Evolutionary conservation across 1,140 invertebrate species (phyloP).

Genomic region (Leguminivora glycinivorella): DNA sequence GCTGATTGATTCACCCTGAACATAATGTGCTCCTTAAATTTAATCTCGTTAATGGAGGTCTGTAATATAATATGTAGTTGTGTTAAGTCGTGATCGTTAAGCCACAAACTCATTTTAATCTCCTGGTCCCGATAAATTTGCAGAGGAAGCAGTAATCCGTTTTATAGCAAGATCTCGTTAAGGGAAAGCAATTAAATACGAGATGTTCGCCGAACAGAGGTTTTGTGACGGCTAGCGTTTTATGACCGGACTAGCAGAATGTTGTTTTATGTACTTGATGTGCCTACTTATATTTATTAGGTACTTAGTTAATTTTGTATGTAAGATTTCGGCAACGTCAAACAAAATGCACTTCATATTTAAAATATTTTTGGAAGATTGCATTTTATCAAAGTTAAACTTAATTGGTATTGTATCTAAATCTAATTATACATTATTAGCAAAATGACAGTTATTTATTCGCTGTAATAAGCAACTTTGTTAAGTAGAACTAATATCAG

Average conservation of each 20-base stretch:
- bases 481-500: neutral
- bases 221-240: conserved; percentile 27
- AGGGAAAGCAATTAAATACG: conserved; percentile 43
- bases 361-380: no score
- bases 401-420: no score
- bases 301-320: neutral
- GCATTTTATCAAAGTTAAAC: no score
- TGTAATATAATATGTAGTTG: neutral
- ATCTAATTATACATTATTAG: no score
- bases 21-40: conserved; percentile 5
- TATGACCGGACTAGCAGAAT: conserved; percentile 4
- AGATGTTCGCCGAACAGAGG: conserved; percentile 46
- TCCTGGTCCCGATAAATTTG: conserved; percentile 38
- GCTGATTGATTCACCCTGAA: conserved; percentile 14
- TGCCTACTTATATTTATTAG: neutral
- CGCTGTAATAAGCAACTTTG: no score
- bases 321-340: neutral
- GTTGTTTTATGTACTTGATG: conserved; percentile 1
- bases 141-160: conserved; percentile 38
- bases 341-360: neutral
- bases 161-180: conserved; percentile 43
- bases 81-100: conserved; percentile 26
- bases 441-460: no score
- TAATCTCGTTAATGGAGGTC: conserved; percentile 28
- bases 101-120: conserved; percentile 45